Evolutionary conservation across 2,113 vertebrate genomes (phyloP).

Genomic region (Saguinus imperator): DNA sequence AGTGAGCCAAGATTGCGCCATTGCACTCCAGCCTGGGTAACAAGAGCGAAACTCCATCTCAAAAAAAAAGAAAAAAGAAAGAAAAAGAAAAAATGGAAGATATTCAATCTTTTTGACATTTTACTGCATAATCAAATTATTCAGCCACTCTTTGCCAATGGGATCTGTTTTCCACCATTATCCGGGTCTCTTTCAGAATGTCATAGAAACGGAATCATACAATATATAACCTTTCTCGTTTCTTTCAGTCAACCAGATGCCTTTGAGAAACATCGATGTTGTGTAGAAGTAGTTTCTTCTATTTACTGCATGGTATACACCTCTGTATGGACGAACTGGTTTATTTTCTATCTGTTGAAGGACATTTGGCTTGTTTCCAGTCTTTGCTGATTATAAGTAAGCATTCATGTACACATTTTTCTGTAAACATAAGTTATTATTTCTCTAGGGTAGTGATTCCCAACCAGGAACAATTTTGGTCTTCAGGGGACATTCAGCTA

Average conservation of each 20-base stretch:
- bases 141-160: too few relatives aligned
- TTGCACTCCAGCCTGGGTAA: too few relatives aligned
- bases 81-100: background rate
- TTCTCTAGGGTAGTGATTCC: background rate
- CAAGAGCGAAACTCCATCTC: too few relatives aligned
- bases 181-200: background rate
- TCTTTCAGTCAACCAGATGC: background rate
- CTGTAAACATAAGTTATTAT: too few relatives aligned
- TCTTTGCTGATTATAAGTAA: background rate
- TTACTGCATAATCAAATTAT: background rate
- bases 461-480: background rate
- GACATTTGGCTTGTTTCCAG: background rate
- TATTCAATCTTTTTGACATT: background rate
- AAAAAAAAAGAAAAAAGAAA: too few relatives aligned
- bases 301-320: fast-evolving
- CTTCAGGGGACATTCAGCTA: background rate
- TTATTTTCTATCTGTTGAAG: background rate
- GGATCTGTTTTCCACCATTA: background rate
- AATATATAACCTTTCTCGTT: background rate
- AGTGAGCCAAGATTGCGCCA: too few relatives aligned
- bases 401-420: background rate
- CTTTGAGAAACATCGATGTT: background rate
- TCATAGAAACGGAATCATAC: too few relatives aligned
- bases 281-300: background rate
- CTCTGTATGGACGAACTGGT: background rate